phyloP scores from a whole-genome alignment of 2,113 vertebrate species.

The Ptychochromis oligacanthus region DNA sequence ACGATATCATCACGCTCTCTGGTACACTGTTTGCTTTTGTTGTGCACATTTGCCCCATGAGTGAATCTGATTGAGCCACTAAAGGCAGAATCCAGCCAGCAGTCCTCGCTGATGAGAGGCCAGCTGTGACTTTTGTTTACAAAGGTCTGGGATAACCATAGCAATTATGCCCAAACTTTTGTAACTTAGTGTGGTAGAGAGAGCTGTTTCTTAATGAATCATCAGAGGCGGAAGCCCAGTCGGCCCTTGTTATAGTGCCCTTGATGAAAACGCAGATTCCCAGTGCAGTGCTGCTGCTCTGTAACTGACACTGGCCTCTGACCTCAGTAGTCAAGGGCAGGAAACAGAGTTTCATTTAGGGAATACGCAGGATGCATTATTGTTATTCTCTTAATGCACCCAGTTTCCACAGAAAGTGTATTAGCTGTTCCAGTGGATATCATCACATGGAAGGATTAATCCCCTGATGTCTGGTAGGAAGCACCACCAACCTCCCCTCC shows the following conservation, averaged over 20 bases:
- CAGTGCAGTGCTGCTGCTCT: background rate
- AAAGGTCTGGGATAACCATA: background rate
- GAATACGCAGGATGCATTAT: conserved; percentile 20
- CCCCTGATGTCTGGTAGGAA: conserved; percentile 5
- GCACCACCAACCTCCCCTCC: background rate
- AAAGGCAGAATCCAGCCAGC: background rate
- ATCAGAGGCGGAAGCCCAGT: background rate
- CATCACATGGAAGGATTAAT: background rate
- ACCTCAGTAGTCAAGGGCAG: conserved; percentile 21
- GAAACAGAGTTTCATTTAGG: conserved; percentile 15
- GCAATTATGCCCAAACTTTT: conserved; percentile 19
- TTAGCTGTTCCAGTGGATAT: background rate
- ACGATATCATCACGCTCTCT: background rate
- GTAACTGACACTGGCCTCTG: conserved; percentile 26
- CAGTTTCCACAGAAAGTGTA: background rate
- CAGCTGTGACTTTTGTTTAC: conserved; percentile 56
- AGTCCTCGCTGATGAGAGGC: background rate
- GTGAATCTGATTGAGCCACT: conserved; percentile 9
- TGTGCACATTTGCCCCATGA: background rate
- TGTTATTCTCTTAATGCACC: background rate
- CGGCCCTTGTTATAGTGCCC: background rate
- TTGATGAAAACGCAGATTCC: background rate
- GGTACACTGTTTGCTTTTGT: background rate
- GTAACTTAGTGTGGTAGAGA: background rate
- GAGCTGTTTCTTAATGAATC: conserved; percentile 17